Evolutionary conservation across 1,140 invertebrate species (phyloP).

Genomic region (Brachionus manjavacas): DNA sequence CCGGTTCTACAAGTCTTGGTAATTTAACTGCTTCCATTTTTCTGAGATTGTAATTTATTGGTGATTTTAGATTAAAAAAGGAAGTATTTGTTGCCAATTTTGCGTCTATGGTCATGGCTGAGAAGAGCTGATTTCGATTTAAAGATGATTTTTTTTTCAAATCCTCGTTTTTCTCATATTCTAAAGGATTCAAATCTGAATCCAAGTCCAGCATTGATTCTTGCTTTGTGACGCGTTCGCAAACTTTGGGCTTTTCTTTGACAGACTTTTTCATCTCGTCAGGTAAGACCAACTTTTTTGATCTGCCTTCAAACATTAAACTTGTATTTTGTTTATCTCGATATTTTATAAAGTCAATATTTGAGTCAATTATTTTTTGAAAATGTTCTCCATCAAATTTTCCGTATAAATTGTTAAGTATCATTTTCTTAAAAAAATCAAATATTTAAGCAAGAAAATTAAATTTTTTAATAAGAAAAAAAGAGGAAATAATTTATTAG

Average conservation of each 20-base stretch:
- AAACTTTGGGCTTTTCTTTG: background rate
- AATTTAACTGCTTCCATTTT: background rate
- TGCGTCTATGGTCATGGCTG: background rate
- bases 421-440: constrained; percentile 9
- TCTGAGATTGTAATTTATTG: constrained; percentile 8
- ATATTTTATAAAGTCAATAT: constrained; percentile 12
- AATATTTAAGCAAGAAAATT: background rate
- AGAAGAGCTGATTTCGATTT: background rate
- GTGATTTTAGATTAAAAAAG: background rate
- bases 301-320: background rate
- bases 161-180: background rate
- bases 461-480: no score
- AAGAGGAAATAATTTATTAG: background rate
- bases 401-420: background rate
- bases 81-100: background rate
- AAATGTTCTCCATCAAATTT: background rate
- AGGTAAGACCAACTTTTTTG: background rate
- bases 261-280: background rate
- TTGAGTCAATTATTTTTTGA: constrained; percentile 8
- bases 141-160: background rate
- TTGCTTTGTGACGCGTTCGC: background rate
- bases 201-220: background rate
- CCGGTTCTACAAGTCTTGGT: background rate
- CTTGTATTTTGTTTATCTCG: background rate
- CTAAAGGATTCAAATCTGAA: background rate